Evolutionary conservation across 2,113 vertebrate species (phyloP).

Genomic region (Trogon melanurus): DNA sequence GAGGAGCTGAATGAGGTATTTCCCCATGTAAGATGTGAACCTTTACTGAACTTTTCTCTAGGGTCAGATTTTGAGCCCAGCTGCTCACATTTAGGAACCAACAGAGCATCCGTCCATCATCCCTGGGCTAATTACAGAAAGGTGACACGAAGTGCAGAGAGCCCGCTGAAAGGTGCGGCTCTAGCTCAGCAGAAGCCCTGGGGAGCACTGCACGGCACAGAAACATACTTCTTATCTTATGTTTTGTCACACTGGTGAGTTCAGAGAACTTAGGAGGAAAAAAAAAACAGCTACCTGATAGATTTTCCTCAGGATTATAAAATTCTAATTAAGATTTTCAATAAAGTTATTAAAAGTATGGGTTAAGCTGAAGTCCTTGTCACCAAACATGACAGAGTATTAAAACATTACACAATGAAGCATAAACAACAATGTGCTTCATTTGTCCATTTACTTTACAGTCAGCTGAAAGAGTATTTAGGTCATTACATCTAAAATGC

Average conservation of each 20-base stretch:
- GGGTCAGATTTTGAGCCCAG: neutral
- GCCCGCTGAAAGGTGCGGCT: neutral
- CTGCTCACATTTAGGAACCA: neutral
- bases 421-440: constrained; percentile 43
- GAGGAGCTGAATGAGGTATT: neutral
- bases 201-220: neutral
- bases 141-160: neutral
- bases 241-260: neutral
- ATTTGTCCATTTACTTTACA: constrained; percentile 45
- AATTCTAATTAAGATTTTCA: constrained; percentile 35
- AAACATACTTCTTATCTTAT: neutral
- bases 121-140: neutral
- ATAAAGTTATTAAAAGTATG: constrained; percentile 16
- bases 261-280: rapidly evolving
- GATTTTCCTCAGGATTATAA: neutral
- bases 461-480: constrained; percentile 46
- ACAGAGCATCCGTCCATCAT: rapidly evolving
- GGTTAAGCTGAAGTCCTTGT: constrained; percentile 16
- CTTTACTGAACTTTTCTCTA: neutral
- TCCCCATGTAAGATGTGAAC: neutral
- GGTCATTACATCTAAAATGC: constrained; percentile 48
- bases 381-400: constrained; percentile 29
- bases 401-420: constrained; percentile 55
- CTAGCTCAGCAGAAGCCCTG: neutral
- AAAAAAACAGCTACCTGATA: neutral